These are phyloP conservation scores for Tetraneura akinire DNA, from an alignment of 1,140 invertebrate species.

Conservation along the genomic window DNA sequence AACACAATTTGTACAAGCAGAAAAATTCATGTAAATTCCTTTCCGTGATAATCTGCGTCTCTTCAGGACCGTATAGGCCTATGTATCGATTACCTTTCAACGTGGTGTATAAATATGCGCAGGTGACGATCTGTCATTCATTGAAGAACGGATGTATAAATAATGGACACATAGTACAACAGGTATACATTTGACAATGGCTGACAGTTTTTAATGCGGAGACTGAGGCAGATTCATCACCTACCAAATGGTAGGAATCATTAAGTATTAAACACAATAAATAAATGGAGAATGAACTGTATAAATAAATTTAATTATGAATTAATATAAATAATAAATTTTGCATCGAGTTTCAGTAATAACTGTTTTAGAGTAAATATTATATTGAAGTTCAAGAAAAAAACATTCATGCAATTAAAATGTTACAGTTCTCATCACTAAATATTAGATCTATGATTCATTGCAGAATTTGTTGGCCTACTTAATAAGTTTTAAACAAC, in stretches of 20 bases:
- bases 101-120: constrained; percentile 51
- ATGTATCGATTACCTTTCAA: constrained; percentile 51
- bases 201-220: constrained; percentile 29
- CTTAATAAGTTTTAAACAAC: constrained; percentile 24
- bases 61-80: constrained; percentile 50
- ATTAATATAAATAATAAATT: constrained; percentile 22
- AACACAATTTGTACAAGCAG: constrained; percentile 40
- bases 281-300: constrained; percentile 49
- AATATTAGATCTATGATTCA: constrained; percentile 32
- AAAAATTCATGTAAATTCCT: constrained; percentile 46
- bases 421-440: constrained; percentile 44
- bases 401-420: constrained; percentile 36
- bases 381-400: constrained; percentile 38
- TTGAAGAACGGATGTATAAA: constrained; percentile 41
- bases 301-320: constrained; percentile 37
- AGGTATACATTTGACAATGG: constrained; percentile 49
- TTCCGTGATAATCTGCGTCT: constrained; percentile 47
- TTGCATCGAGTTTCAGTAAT: constrained; percentile 49
- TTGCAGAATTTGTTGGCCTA: constrained; percentile 46
- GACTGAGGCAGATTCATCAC: constrained; percentile 31
- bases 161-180: constrained; percentile 45
- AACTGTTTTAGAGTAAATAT: constrained; percentile 42
- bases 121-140: constrained; percentile 51
- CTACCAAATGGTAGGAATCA: constrained; percentile 51
- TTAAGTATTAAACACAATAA: constrained; percentile 49